A percentile compares a stretch with the other conserved stretches of the same genome.
Evolutionary conservation across 2,113 vertebrate species (phyloP).

Genomic region (Phaetusa simplex): DNA sequence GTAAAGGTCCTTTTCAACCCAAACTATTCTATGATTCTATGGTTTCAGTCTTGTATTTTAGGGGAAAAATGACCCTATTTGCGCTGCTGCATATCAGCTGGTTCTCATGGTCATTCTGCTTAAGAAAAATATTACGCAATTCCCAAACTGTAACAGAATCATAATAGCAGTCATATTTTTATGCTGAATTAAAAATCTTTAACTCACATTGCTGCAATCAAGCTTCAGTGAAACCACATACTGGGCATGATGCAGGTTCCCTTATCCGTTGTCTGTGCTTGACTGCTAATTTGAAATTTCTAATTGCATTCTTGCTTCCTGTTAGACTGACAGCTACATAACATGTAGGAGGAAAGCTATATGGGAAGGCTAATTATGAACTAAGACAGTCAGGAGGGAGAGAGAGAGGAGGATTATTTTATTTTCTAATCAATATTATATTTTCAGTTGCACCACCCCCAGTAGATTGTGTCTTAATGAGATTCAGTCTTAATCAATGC

Average conservation of each 20-base stretch:
- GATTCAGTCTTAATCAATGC: slow-evolving; percentile 21
- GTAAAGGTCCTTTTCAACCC: not conserved
- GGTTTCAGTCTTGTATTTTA: not conserved
- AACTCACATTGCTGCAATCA: not conserved
- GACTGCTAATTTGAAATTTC: slow-evolving; percentile 29
- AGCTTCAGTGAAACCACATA: not conserved
- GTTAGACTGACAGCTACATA: not conserved
- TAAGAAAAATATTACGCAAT: not conserved
- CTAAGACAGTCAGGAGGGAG: not conserved
- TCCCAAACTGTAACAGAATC: not conserved
- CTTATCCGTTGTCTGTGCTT: not conserved
- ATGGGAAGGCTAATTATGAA: slow-evolving; percentile 46
- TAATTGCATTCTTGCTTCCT: slow-evolving; percentile 28
- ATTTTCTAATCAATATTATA: slow-evolving; percentile 53
- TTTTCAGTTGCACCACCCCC: slow-evolving; percentile 5
- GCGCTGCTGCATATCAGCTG: not conserved
- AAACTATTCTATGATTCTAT: not conserved
- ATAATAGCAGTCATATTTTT: not conserved
- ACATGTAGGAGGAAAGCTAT: slow-evolving; percentile 2
- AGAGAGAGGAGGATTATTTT: slow-evolving; percentile 16
- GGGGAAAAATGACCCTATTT: not conserved
- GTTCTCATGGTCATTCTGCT: not conserved
- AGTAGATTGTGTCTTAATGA: slow-evolving; percentile 33
- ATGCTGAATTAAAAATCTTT: not conserved
- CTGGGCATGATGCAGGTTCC: not conserved